These are phyloP conservation scores for Noctilio leporinus DNA, from an alignment of 2,113 vertebrate species.

Conservation along the genomic window DNA sequence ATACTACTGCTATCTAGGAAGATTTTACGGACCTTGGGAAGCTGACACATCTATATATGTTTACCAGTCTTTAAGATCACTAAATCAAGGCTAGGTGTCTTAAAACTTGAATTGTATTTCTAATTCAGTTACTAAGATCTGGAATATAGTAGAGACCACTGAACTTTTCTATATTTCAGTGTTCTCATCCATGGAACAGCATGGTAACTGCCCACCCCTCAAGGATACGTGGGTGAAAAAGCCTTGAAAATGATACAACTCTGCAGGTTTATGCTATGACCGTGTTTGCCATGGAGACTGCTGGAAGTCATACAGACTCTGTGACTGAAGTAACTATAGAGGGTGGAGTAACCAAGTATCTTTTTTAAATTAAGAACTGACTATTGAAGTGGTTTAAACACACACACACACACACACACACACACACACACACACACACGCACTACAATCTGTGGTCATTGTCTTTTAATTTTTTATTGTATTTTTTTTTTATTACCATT, in stretches of 20 bases:
- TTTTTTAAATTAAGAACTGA: slow-evolving; percentile 14
- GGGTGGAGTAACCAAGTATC: not conserved
- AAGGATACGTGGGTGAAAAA: not conserved
- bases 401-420: too few relatives aligned
- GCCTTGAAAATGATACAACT: not conserved
- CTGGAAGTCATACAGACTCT: not conserved
- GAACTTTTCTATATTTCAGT: not conserved
- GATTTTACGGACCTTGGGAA: not conserved
- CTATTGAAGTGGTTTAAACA: not conserved
- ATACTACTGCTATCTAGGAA: not conserved
- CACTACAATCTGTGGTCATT: not conserved
- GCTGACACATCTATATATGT: not conserved
- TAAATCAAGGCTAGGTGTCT: not conserved
- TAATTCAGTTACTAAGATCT: not conserved
- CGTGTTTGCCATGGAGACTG: not conserved
- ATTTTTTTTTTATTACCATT: too few relatives aligned
- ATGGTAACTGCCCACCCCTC: not conserved
- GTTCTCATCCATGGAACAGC: not conserved
- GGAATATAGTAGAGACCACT: not conserved
- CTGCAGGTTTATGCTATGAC: not conserved
- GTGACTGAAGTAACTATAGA: not conserved
- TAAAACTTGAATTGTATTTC: not conserved
- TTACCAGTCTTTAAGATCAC: not conserved
- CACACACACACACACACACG: too few relatives aligned
- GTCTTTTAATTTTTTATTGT: too few relatives aligned